These are phyloP conservation scores for Phrixothrix hirtus DNA, from an alignment of 2,888 invertebrate genomes.

Conservation along the genomic window DNA sequence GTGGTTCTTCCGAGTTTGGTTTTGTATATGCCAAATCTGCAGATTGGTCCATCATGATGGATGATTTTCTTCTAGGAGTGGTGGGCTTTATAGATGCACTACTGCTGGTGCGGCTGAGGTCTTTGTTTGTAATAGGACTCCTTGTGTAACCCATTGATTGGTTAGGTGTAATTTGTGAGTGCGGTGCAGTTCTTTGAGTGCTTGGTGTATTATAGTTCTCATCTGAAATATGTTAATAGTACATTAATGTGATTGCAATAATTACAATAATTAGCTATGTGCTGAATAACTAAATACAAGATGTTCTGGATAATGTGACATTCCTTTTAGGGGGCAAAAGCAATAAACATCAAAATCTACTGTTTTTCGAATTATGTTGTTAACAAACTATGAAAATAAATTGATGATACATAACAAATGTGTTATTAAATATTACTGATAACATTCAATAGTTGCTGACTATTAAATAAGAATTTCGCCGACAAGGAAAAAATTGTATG, in stretches of 20 bases:
- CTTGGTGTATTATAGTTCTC: constrained; percentile 43
- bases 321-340: background rate
- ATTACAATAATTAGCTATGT: background rate
- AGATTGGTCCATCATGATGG: background rate
- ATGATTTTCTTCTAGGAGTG: constrained; percentile 33
- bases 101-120: constrained; percentile 41
- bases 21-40: constrained; percentile 1
- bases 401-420: too few relatives aligned
- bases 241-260: background rate
- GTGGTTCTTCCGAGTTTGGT: background rate
- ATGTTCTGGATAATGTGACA: too few relatives aligned
- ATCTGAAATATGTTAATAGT: constrained; percentile 34
- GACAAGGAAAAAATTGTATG: too few relatives aligned
- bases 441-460: too few relatives aligned
- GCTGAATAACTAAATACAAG: background rate
- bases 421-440: too few relatives aligned
- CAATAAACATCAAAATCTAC: too few relatives aligned
- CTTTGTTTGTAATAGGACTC: constrained; percentile 32
- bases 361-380: too few relatives aligned
- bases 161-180: constrained; percentile 19
- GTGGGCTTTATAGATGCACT: constrained; percentile 35
- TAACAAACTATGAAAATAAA: too few relatives aligned
- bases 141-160: constrained; percentile 33
- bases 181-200: constrained; percentile 44
- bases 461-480: too few relatives aligned